These are phyloP conservation scores for Meta bourneti DNA, from an alignment of 2,888 invertebrate genomes.

Conservation along the genomic window DNA sequence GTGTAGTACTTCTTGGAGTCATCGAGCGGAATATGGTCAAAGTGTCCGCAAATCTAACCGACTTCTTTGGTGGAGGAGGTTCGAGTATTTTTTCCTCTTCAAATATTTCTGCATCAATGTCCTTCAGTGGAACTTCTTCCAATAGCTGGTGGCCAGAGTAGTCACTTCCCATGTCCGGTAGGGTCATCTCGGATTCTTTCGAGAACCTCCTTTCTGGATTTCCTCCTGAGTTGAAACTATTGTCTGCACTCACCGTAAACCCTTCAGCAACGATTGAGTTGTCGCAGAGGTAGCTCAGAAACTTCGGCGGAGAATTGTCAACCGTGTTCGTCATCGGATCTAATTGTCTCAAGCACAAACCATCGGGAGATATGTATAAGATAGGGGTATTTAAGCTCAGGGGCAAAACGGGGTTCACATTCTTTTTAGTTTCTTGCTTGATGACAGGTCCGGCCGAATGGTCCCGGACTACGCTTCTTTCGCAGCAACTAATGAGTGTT, in stretches of 20 bases:
- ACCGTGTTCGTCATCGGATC: constrained; percentile 26
- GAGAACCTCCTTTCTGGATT: constrained; percentile 33
- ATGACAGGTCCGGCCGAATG: constrained; percentile 75
- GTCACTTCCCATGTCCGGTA: constrained; percentile 5
- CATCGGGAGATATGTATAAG: constrained; percentile 79
- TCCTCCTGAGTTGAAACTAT: background rate
- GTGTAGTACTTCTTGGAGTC: constrained; percentile 42
- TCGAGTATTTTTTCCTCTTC: background rate
- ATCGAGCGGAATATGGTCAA: constrained; percentile 55
- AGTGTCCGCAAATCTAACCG: constrained; percentile 71
- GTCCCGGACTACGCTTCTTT: constrained; percentile 76
- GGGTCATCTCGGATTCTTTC: constrained; percentile 53
- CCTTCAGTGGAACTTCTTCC: constrained; percentile 42
- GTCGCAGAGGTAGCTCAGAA: constrained; percentile 75
- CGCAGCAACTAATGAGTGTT: constrained; percentile 78
- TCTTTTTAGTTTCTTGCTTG: constrained; percentile 47
- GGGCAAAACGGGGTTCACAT: constrained; percentile 75
- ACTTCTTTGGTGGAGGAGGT: constrained; percentile 18
- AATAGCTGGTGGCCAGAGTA: background rate
- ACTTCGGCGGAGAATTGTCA: constrained; percentile 38
- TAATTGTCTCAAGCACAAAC: constrained; percentile 78
- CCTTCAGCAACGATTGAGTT: constrained; percentile 27
- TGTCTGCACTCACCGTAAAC: background rate
- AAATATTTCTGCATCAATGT: constrained; percentile 15
- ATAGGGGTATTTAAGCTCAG: constrained; percentile 78